phyloP scores from a whole-genome alignment of 2,888 invertebrate species.

The Pyrochroa serraticornis region DNA sequence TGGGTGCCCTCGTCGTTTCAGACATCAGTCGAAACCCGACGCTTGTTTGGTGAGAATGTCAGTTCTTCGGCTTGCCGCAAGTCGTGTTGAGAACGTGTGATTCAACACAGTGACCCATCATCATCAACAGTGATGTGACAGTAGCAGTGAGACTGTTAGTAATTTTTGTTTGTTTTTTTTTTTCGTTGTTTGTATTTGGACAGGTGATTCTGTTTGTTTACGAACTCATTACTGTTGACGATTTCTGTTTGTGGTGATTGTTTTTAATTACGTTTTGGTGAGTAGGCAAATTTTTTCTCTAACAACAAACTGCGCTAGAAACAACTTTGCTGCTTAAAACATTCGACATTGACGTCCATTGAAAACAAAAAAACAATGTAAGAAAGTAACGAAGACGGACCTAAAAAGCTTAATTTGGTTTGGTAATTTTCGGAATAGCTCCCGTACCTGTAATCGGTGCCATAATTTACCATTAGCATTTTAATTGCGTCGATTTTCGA shows the following conservation, averaged over 20 bases:
- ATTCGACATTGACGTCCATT: not conserved
- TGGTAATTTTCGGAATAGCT: no score
- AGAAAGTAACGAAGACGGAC: no score
- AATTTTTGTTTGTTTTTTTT: constrained; percentile 37
- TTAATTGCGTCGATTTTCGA: no score
- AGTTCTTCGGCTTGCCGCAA: constrained; percentile 13
- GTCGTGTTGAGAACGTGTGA: constrained; percentile 7
- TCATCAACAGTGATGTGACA: constrained; percentile 44
- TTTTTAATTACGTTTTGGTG: constrained; percentile 22
- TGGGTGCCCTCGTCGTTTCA: constrained; percentile 39
- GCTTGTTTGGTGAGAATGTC: constrained; percentile 37
- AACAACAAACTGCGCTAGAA: constrained; percentile 1
- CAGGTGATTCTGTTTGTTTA: constrained; percentile 14
- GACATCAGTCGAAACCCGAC: constrained; percentile 46
- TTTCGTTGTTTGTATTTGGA: constrained; percentile 18
- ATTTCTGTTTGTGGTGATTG: constrained; percentile 10
- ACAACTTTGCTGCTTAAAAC: not conserved
- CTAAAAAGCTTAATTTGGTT: no score
- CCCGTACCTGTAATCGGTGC: no score
- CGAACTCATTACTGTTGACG: constrained; percentile 5
- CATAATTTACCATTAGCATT: no score
- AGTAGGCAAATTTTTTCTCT: constrained; percentile 14
- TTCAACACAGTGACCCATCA: constrained; percentile 7
- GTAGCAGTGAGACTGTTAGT: constrained; percentile 29
- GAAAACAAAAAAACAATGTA: not conserved